Evolutionary conservation across 2,113 vertebrate genomes (phyloP), one percentile per base, ranked within the genome.

Genomic region (Megaptera novaeangliae): DNA sequence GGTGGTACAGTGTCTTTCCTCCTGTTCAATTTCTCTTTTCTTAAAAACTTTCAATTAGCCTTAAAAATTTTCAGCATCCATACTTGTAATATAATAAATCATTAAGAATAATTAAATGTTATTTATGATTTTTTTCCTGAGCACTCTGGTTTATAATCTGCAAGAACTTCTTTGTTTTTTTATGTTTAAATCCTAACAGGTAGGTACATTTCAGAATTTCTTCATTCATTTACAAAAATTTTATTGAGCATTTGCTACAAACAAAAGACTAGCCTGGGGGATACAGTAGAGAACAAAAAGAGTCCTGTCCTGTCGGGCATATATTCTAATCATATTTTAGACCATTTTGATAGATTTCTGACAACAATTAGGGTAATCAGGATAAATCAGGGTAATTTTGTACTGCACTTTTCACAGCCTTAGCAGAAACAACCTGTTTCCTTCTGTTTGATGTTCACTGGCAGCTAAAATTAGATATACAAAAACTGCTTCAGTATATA

Each of bases 161-260:
- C 11, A 89, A 61, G 34, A 92, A 77, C 20, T 74, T 80, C 36
- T 86, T 92, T 74, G 29, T 25, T 84, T 84, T 95, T 96, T 93
- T 83, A 34, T 95, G 52, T 96, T 95, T 93, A 74, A 97, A 83
- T 78, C 27, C 66, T 81, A 87, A 77, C 15, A 52, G 29, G 5
- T 57, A 77, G 36, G 34, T 18, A 17, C 34, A 31, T 57, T 97
- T 68, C 68, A 90, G 31, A 92, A 94, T 87, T 91, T 18, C 29
- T 83, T 92, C 77, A 82, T 78, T 92, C 68, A 20, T 84, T 89
- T 74, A 57, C 55, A 83, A 2, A 77, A 25, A 91, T 87, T 95
- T 93, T 74, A 4, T 59, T 68, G 63, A 68, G 23, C 4, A 80
- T 25, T 72, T 97, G 25, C n/a, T 86, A 29, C 9, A 95, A 87